Conservation (phyloP, 2,888 invertebrate species). For the Lasioglossum leucozonium region DNA sequence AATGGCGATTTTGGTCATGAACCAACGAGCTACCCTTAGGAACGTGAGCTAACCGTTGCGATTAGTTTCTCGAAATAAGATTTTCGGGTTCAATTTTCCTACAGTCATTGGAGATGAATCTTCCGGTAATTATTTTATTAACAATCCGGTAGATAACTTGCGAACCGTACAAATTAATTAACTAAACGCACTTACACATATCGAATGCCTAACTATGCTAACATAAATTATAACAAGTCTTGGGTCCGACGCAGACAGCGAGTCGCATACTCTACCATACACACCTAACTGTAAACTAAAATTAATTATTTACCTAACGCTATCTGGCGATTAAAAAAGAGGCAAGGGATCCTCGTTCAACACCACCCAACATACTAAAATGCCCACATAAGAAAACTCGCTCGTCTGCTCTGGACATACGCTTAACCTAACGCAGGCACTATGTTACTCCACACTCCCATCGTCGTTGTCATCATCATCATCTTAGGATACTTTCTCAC, state of each 20-base stretch:
- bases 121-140: not conserved
- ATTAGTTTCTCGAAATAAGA: not conserved
- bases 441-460: not conserved
- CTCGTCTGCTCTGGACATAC: not conserved
- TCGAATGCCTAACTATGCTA: conserved; percentile 5
- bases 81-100: not conserved
- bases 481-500: not conserved
- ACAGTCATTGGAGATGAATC: not conserved
- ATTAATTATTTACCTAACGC: not conserved
- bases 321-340: not conserved
- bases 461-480: no score
- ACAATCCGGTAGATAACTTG: not conserved
- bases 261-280: not conserved
- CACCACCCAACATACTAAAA: not conserved
- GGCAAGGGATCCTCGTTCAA: not conserved
- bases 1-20: not conserved
- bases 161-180: conserved; percentile 5
- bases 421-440: conserved; percentile 51
- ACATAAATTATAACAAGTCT: conserved; percentile 43
- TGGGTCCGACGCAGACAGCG: not conserved
- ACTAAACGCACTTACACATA: conserved; percentile 11
- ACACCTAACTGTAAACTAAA: not conserved
- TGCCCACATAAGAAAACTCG: not conserved
- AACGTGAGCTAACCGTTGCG: no score
- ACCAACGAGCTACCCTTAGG: not conserved